These are phyloP conservation scores for Macropis europaea DNA, from an alignment of 2,888 invertebrate genomes.

Conservation along the genomic window DNA sequence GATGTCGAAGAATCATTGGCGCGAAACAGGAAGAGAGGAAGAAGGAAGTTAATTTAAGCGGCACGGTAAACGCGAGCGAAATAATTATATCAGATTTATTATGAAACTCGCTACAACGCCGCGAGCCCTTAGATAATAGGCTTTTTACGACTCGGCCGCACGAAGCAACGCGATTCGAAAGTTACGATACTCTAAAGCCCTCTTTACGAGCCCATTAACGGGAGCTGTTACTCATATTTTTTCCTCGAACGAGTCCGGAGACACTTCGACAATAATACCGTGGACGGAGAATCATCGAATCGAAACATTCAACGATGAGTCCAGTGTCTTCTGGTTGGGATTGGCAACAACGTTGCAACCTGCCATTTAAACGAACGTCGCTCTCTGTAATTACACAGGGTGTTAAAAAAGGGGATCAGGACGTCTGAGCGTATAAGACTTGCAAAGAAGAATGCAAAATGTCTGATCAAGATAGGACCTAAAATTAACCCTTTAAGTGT, in stretches of 20 bases:
- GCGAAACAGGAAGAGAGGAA: constrained; percentile 5
- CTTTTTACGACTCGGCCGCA: constrained; percentile 59
- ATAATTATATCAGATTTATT: constrained; percentile 63
- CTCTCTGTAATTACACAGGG: too few species aligned
- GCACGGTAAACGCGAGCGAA: constrained; percentile 48
- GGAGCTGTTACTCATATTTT: constrained; percentile 60
- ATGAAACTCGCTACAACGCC: constrained; percentile 50
- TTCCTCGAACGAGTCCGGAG: constrained; percentile 43
- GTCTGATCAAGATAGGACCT: too few species aligned
- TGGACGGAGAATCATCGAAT: constrained; percentile 4
- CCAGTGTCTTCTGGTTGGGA: too few species aligned
- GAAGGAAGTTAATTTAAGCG: constrained; percentile 45
- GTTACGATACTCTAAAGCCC: constrained; percentile 67
- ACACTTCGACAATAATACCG: constrained; percentile 45
- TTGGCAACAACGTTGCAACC: too few species aligned
- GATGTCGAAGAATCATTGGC: too few species aligned
- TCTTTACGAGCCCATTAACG: constrained; percentile 68
- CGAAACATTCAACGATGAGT: too few species aligned
- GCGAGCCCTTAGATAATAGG: constrained; percentile 63
- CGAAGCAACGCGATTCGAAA: constrained; percentile 61
- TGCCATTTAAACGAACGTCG: too few species aligned
- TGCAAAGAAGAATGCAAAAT: too few species aligned
- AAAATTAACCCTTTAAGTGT: too few species aligned
- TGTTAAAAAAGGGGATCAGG: too few species aligned
- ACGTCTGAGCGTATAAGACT: too few species aligned